phyloP scores from a whole-genome alignment of 2,888 invertebrate species.

The Geotrupes spiniger region DNA sequence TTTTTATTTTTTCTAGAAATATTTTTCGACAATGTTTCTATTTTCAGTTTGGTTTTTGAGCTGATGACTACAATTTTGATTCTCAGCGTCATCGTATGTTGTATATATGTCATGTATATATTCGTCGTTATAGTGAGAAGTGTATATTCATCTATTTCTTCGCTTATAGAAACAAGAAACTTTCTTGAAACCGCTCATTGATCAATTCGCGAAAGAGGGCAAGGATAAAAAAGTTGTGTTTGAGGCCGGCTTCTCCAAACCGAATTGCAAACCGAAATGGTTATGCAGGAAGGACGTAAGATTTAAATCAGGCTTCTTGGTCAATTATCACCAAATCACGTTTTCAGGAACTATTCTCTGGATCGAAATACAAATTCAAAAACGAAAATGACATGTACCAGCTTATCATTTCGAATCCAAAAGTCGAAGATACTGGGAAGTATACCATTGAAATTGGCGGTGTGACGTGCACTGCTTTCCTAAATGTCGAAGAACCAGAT shows the following conservation, averaged over 20 bases:
- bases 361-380: conserved; percentile 95
- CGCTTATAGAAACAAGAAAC: conserved; percentile 81
- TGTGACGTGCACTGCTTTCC: conserved; percentile 80
- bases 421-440: conserved; percentile 95
- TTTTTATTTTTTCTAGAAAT: conserved; percentile 33
- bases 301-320: not conserved
- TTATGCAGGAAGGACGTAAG: conserved; percentile 88
- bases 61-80: conserved; percentile 40
- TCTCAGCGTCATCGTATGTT: conserved; percentile 29
- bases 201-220: conserved; percentile 91
- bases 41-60: conserved; percentile 42
- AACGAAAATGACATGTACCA: conserved; percentile 90
- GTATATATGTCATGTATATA: conserved; percentile 16
- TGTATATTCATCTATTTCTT: conserved; percentile 16
- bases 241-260: conserved; percentile 93
- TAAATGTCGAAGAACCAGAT: conserved; percentile 96
- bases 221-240: conserved; percentile 94
- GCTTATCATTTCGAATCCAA: conserved; percentile 84
- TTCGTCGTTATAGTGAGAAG: conserved; percentile 2
- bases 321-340: not conserved
- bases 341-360: conserved; percentile 81
- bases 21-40: conserved; percentile 34
- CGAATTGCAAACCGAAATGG: conserved; percentile 94
- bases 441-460: conserved; percentile 95
- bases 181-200: conserved; percentile 92